Base-by-base conservation (phyloP, 2,888 invertebrate species). In the Hemicrepidius hirtus region DNA sequence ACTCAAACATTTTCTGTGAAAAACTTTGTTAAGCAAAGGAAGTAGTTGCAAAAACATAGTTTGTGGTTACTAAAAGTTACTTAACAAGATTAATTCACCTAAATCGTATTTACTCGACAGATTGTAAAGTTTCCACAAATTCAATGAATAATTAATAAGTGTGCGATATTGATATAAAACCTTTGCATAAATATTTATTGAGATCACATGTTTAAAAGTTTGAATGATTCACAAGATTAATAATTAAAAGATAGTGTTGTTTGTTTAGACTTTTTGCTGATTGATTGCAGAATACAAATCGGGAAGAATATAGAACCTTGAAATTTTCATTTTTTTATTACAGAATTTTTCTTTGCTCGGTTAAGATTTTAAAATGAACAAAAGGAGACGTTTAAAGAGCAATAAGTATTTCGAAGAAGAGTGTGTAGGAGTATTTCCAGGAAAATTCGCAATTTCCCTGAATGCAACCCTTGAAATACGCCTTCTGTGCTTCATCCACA, bases 401-500 rank as follows among this genome's bases (percentile, higher is more conserved):
- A 32, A 32, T 9, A 32, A 7, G 9, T 6, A 9, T 9, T 5
- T 9, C 9, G 3, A 32, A 9, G 9, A 32, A 32, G 9, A 24
- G 24, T 24, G 2, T 24, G 24, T n/a, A 24, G 24, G 32, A 32
- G 32, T 28, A 28, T 32, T 32, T 32, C 32, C 4, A 13, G 40
- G 40, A 40, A n/a, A 40, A 40, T 40, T 40, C 18, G 28, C 32
- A 71, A 71, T 71, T 60, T 60, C 65, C 68, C 60, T 69, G 59
- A 73, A 73, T 65, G 57, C 65, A 65, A 62, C 68, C 73, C 73
- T 69, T 50, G 24, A 59, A 73, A 41, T 55, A 60, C 68, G 73
- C 69, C 73, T 73, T 73, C 65, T 73, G 73, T 73, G 73, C 68
- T 69, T 69, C 68, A 72, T 68, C 72, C 67, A 40, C 65, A 73